Evolutionary conservation across 2,797 vertebrate species (phyloP).

Genomic region (Helicolenus hilgendorfi): DNA sequence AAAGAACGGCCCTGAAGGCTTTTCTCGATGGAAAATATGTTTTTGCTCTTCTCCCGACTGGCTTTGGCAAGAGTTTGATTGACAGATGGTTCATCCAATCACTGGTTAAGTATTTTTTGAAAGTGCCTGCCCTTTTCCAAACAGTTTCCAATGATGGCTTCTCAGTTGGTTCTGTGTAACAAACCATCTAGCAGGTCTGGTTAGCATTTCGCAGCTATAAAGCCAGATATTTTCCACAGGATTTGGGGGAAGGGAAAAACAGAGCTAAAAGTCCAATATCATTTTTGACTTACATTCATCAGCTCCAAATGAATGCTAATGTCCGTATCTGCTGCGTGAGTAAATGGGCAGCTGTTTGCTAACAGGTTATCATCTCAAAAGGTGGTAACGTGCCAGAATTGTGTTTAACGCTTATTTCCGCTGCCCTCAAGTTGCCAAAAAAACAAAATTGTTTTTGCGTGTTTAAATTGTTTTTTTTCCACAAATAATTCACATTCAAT

Average conservation of each 20-base stretch:
- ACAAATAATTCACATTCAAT: neutral
- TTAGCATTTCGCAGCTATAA: neutral
- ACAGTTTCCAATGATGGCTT: no score
- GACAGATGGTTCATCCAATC: no score
- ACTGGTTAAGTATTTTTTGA: no score
- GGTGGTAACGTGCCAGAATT: neutral
- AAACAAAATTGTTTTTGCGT: rapidly evolving
- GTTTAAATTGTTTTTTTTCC: neutral
- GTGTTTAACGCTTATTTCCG: neutral
- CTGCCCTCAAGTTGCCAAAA: neutral
- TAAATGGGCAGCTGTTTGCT: neutral
- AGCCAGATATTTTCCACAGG: neutral
- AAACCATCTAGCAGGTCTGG: no score
- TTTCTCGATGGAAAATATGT: no score
- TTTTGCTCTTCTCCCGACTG: no score
- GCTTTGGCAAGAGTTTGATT: no score
- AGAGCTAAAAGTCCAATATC: neutral
- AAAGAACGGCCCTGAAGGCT: no score
- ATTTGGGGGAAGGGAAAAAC: neutral
- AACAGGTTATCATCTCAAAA: neutral
- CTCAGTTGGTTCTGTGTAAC: no score
- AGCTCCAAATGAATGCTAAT: neutral
- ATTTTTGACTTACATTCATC: neutral
- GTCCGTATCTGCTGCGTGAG: neutral
- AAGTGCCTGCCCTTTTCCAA: no score